Base-by-base conservation (phyloP, 2,888 invertebrate species). In the Clistopyga incitator region DNA sequence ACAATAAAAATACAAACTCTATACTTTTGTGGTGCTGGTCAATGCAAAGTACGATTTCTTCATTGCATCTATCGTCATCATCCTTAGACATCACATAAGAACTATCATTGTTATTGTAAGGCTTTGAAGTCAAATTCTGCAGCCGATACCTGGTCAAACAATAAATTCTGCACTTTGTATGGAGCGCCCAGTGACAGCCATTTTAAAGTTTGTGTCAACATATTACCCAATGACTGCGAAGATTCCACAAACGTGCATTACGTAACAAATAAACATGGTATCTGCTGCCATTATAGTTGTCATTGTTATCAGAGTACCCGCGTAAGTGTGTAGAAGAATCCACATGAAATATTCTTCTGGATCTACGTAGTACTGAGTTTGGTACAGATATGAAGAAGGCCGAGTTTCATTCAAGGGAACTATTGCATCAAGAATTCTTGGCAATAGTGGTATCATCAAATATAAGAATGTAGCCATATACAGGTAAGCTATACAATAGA, bases 161-260 rank as follows among this genome's bases (percentile, higher is more conserved):
- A 25, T 18, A 34, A n/a, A 3, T 61, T 6, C 11, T n/a, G 18
- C 1, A n/a, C 34, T n/a, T 34, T 34, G 10, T 34, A 10, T 6
- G 6, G 6, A n/a, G n/a, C n/a, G 29, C 29, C 29, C 6, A 29
- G 29, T 3, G 29, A 29, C 2, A 29, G 2, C 2, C 29, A 29
- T 29, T n/a, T n/a, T n/a, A n/a, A n/a, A n/a, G n/a, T n/a, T n/a
- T n/a, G n/a, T n/a, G n/a, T n/a, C n/a, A n/a, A n/a, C n/a, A n/a
- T n/a, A 20, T 75, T 71, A 82, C 82, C 82, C 75, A 25, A 78
- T 15, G 18, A 78, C 25, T 11, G 74, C 78, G 15, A 82, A 56
- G 47, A 82, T 64, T 15, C 78, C 78, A 29, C 78, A 82, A 56
- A 56, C 78, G 20, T 82, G 82, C 15, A 78, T 78, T 50, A 78